Conservation (phyloP, 2,888 invertebrate genomes). For the Neoaliturus tenellus region DNA sequence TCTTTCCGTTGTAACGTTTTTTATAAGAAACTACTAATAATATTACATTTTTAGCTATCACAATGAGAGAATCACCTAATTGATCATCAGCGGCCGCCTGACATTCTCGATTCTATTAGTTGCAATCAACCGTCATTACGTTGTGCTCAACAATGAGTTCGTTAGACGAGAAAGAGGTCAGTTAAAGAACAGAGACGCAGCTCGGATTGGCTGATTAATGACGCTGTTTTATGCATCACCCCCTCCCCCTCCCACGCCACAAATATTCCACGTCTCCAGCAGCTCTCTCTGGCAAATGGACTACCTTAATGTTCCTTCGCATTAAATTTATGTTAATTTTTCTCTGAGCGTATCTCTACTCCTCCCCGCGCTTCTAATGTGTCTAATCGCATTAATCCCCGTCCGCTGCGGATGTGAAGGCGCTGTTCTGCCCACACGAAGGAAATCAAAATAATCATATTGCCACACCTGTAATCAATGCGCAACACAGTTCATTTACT, state of each 20-base stretch:
- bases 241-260: neutral
- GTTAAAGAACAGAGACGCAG: conserved; percentile 4
- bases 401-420: conserved; percentile 23
- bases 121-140: conserved; percentile 27
- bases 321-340: conserved; percentile 57
- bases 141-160: conserved; percentile 4
- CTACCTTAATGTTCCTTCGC: conserved; percentile 54
- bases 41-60: too few species aligned
- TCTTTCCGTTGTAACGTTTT: too few species aligned
- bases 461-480: too few species aligned
- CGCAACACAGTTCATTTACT: too few species aligned
- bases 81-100: neutral
- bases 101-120: neutral
- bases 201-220: conserved; percentile 26
- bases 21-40: too few species aligned
- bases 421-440: neutral
- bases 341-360: conserved; percentile 21
- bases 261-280: conserved; percentile 39
- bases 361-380: conserved; percentile 40
- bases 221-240: conserved; percentile 22
- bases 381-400: conserved; percentile 45
- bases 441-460: too few species aligned
- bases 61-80: too few species aligned
- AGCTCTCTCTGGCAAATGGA: conserved; percentile 50
- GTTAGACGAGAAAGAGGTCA: conserved; percentile 32